phyloP scores from a whole-genome alignment of 2,113 vertebrate species.

The Callipepla californica region DNA sequence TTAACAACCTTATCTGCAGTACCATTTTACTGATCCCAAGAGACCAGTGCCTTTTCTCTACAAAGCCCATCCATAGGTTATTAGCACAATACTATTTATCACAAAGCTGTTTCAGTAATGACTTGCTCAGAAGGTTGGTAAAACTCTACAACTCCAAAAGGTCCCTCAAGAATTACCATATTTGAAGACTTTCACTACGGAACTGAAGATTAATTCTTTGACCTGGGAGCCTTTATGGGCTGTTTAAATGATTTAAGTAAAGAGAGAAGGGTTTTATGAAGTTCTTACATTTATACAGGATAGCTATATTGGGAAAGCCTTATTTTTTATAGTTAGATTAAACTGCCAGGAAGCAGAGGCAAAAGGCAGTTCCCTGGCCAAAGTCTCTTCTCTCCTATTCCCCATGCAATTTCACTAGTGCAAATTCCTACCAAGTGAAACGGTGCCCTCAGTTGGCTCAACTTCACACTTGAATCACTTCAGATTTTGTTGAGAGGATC shows the following conservation, averaged over 20 bases:
- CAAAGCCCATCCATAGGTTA: slow-evolving; percentile 4
- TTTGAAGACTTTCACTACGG: neutral
- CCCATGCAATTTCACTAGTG: neutral
- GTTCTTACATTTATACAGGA: neutral
- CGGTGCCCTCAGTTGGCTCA: neutral
- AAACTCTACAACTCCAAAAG: slow-evolving; percentile 3
- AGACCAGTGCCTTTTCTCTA: neutral
- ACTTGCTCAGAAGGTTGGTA: neutral
- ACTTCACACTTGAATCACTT: neutral
- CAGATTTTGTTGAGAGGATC: neutral
- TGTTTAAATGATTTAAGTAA: neutral
- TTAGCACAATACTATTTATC: slow-evolving; percentile 29
- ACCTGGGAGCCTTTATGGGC: neutral
- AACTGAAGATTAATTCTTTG: slow-evolving; percentile 25
- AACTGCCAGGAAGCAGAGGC: neutral
- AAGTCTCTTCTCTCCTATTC: neutral
- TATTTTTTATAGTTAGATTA: neutral
- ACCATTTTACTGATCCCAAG: neutral
- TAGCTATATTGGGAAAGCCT: neutral
- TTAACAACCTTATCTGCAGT: slow-evolving; percentile 15
- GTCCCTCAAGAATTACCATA: slow-evolving; percentile 24
- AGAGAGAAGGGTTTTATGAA: neutral
- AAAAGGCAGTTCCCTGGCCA: neutral
- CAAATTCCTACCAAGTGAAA: neutral
- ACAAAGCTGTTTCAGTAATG: slow-evolving; percentile 38